Evolutionary conservation across 2,113 vertebrate genomes (phyloP).

Genomic region (Melanerpes aurifrons): DNA sequence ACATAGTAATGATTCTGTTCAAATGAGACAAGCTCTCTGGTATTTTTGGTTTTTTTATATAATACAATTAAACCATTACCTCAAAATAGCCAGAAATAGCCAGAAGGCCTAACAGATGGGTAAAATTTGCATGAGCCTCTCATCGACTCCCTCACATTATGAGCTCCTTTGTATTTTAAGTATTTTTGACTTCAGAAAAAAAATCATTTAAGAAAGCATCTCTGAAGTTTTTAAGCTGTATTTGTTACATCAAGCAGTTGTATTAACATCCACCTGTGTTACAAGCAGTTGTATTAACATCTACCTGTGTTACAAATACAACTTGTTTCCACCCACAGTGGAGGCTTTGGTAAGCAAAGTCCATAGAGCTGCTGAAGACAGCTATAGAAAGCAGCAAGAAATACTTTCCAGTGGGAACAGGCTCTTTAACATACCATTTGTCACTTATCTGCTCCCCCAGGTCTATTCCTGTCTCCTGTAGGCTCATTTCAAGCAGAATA

Average conservation of each 20-base stretch:
- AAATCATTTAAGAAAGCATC: background rate
- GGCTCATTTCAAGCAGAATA: background rate
- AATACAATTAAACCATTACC: fast-evolving
- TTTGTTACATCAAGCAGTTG: background rate
- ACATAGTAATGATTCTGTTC: background rate
- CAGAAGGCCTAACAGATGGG: background rate
- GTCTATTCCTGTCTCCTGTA: background rate
- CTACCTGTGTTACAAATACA: background rate
- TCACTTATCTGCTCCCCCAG: background rate
- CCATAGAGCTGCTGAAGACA: background rate
- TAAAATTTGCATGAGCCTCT: background rate
- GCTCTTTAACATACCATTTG: background rate
- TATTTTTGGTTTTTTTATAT: background rate
- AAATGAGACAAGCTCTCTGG: background rate
- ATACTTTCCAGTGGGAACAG: background rate
- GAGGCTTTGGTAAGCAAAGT: background rate
- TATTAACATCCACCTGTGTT: background rate
- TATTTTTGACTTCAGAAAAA: background rate
- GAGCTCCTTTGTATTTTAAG: background rate
- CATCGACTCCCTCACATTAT: background rate
- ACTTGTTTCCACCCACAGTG: background rate
- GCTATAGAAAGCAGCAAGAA: slow-evolving; percentile 7
- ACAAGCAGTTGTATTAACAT: slow-evolving; percentile 34
- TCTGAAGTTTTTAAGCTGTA: slow-evolving; percentile 10
- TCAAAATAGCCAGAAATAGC: background rate